Conservation (phyloP, 2,113 vertebrate species). For the Catharus fuscescens region DNA sequence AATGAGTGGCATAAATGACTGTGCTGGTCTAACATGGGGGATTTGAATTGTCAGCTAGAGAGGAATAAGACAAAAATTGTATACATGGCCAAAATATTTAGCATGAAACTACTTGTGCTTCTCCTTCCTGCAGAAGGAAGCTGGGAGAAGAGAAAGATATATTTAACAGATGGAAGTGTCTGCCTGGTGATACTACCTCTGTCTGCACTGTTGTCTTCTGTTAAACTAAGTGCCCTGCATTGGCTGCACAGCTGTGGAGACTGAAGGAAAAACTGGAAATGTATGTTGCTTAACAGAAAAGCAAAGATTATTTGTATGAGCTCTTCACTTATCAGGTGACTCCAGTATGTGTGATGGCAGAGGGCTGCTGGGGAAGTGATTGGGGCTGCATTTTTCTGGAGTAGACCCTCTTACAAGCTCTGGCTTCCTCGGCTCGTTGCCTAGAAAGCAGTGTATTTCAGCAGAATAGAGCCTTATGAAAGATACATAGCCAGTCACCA, state of each 20-base stretch:
- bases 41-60: conserved; percentile 30
- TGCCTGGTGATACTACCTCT: conserved; percentile 5
- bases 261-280: neutral
- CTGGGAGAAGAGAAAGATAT: neutral
- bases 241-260: conserved; percentile 18
- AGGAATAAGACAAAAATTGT: neutral
- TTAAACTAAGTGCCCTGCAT: neutral
- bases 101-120: neutral
- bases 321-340: neutral
- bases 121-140: neutral
- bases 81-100: conserved; percentile 25
- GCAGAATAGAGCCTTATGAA: neutral
- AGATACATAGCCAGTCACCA: neutral
- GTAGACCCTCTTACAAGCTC: neutral
- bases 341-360: neutral
- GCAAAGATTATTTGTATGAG: conserved; percentile 11
- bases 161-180: conserved; percentile 19
- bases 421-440: neutral
- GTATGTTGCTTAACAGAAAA: neutral
- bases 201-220: neutral
- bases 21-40: conserved; percentile 6
- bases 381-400: neutral
- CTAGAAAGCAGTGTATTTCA: neutral
- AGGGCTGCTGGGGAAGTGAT: neutral
- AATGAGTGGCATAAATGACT: conserved; percentile 47